Evolutionary conservation across 2,113 vertebrate genomes (phyloP), one percentile per base, ranked within the genome.

Genomic region (Anser cygnoides): DNA sequence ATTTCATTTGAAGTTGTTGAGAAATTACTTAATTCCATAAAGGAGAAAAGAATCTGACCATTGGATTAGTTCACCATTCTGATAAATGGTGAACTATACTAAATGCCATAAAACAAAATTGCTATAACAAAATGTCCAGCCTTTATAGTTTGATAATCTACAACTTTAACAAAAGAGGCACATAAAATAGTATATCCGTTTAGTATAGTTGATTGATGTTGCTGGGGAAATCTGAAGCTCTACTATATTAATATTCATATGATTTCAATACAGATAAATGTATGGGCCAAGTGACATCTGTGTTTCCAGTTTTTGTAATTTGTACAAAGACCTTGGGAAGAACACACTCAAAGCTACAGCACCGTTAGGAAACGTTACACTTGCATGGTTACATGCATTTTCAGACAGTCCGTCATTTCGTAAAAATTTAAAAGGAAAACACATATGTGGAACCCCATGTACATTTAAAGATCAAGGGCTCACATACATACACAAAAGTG

Each of bases 391-490:
- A 59, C 15, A 19, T 21, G 73, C 3, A 4, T 61, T 84, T 84
- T 89, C 3, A 17, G 65, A 68, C 29, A 89, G 35, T 35, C 65
- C 0, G 20, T 49, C 80, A 92, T 74, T 87, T 78, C 44, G 46
- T 33, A 95, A 89, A 92, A 94, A 75, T 73, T 19, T 72, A 7
- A 84, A 81, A 89, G 46, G 35, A 92, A 95, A 93, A 54, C 68
- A 93, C 14, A 3, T 41, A 81, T 70, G 70, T 87, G 86, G 90
- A 94, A 65, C 43, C 49, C 20, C 35, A 16, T 22, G 54, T 61
- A 44, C 39, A 44, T 29, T 58, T 11, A 66, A 92, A 81, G 90
- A 89, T 91, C 76, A 87, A 95, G 83, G 66, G 80, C 57, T 93
- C 61, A 41, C 39, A 71, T 35, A 43, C 67, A 87, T 82, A 58